Base-by-base conservation (phyloP, 2,797 vertebrate genomes). In the Chaenodraco wilsoni region DNA sequence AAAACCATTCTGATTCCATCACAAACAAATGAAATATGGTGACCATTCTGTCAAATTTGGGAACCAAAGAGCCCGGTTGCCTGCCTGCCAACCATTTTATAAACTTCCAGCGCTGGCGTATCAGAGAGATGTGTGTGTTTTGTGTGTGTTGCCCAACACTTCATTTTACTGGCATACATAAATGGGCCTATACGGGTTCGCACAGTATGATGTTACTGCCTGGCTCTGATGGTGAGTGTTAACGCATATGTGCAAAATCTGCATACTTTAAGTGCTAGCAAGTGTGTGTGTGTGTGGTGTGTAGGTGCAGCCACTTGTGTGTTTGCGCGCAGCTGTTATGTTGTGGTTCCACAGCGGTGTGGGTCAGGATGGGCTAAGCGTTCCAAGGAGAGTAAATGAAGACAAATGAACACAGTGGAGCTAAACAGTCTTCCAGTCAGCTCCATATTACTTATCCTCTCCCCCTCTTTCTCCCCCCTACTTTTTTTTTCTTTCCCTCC, bases 361-460 rank as follows among this genome's bases (percentile, higher is more conserved):
- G 84, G 83, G 87, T 89, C 88, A 89, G 85, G 78, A 84, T 67
- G 79, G 84, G 84, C 84, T 84, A 87, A 91, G 76, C 44, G 72
- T 69, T 85, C 75, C 76, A 75, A 84, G 84, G 83, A 78, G 84
- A 81, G 81, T 83, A 90, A 92, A 94, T 92, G 84, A 93, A 92
- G 91, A 92, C 90, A 90, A 90, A 94, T 92, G 90, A 92, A 88
- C 79, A 81, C 73, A 72, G 71, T 78, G 74, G 73, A 90, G 84
- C 84, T 87, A 84, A 92, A 89, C 81, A 79, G 82, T 87, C 82
- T 75, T 83, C 78, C 79, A 88, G 81, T 83, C 84, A 63, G 84
- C 76, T 83, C 76, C 89, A 57, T 87, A 85, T 89, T 88, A 91
- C 84, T 87, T 85, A 87, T 83, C 74, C 77, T 48, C 69, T 19